Percentiles rank a stretch among this genome's conserved stretches.
phyloP scores from a whole-genome alignment of 1,140 invertebrate species.

The Sycophaga agraensis region DNA sequence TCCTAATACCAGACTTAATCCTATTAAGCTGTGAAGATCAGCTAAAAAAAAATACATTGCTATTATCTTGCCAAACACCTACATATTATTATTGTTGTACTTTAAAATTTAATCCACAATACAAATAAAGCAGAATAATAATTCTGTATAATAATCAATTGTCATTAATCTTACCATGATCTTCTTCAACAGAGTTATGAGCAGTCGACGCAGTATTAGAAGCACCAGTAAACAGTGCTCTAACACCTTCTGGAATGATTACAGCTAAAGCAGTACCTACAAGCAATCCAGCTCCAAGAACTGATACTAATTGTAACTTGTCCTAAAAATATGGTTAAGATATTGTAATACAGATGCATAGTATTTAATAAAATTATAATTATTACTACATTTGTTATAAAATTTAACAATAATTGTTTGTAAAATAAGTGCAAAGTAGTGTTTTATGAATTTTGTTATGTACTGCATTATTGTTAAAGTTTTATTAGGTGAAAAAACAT shows the following conservation, averaged over 20 bases:
- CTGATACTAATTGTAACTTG: constrained; percentile 89
- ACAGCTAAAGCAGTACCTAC: constrained; percentile 96
- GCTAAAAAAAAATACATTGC: constrained; percentile 35
- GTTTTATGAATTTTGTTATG: too few relatives aligned
- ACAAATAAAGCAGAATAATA: too few relatives aligned
- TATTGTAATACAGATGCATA: too few relatives aligned
- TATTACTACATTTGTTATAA: too few relatives aligned
- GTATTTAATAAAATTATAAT: too few relatives aligned
- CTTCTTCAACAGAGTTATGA: background rate
- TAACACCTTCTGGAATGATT: constrained; percentile 97
- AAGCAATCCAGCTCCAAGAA: constrained; percentile 94
- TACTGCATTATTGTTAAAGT: too few relatives aligned
- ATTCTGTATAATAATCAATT: too few relatives aligned
- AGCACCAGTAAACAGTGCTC: constrained; percentile 69
- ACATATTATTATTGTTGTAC: background rate
- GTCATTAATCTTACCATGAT: constrained; percentile 32
- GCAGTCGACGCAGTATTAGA: background rate
- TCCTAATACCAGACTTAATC: constrained; percentile 76
- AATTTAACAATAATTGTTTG: too few relatives aligned
- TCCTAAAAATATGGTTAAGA: too few relatives aligned
- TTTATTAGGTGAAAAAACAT: too few relatives aligned
- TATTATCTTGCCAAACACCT: background rate
- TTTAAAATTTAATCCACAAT: background rate
- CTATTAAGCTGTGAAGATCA: constrained; percentile 67
- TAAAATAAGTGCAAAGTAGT: too few relatives aligned